Evolutionary conservation across 2,113 vertebrate genomes (phyloP).

Genomic region (Tenebrosternarchus preto): DNA sequence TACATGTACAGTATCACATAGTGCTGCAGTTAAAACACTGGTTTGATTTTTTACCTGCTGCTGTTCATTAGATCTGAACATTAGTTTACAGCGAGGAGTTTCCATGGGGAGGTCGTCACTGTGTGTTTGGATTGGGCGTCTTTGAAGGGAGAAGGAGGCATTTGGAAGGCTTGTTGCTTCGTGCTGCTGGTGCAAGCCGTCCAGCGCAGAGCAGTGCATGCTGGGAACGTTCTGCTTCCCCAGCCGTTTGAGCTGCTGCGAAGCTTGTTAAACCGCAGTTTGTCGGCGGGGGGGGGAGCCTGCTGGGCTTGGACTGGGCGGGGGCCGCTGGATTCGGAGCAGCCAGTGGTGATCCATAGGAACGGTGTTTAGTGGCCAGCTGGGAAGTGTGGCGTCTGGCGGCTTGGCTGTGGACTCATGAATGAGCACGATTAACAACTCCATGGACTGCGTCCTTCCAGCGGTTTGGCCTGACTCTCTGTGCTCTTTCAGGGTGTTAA

Average conservation of each 20-base stretch:
- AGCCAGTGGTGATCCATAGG: no score
- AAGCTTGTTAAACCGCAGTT: not conserved
- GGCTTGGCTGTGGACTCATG: constrained; percentile 31
- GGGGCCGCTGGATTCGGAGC: no score
- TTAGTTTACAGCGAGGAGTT: no score
- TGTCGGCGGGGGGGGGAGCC: not conserved
- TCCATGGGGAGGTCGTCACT: not conserved
- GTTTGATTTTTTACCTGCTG: not conserved
- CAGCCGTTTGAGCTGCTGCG: no score
- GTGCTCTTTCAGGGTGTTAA: constrained; percentile 2
- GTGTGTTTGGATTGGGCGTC: not conserved
- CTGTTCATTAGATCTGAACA: no score
- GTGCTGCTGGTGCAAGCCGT: no score
- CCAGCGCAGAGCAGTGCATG: no score
- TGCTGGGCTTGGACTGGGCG: not conserved
- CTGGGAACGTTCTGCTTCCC: not conserved
- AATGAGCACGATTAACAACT: constrained; percentile 41
- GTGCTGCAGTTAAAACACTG: no score
- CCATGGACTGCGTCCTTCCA: not conserved
- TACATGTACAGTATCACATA: no score
- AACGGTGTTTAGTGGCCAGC: not conserved
- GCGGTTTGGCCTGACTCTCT: constrained; percentile 3
- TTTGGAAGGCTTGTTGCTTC: no score
- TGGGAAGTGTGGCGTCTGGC: not conserved
- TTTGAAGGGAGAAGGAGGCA: not conserved